phyloP scores from a whole-genome alignment of 2,797 vertebrate genomes.

The Gorsachius magnificus region DNA sequence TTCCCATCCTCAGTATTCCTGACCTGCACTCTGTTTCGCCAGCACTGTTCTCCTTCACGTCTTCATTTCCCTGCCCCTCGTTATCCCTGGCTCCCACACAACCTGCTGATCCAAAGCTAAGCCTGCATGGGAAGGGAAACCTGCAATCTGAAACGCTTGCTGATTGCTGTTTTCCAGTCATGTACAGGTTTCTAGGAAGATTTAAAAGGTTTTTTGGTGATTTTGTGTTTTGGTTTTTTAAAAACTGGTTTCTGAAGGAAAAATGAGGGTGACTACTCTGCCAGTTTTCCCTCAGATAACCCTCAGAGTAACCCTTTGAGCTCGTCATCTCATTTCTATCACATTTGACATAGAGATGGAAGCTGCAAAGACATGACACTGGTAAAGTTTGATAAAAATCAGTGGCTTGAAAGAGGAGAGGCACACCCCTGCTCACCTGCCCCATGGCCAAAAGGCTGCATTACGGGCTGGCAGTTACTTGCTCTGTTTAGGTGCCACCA shows the following conservation, averaged over 20 bases:
- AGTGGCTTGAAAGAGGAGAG: neutral
- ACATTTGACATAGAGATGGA: neutral
- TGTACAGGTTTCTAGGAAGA: neutral
- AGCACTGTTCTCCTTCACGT: rapidly evolving
- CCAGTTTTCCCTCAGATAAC: neutral
- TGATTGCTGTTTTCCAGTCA: neutral
- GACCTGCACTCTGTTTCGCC: neutral
- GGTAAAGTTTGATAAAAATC: neutral
- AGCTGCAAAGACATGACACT: neutral
- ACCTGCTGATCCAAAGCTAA: neutral
- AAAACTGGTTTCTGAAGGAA: neutral
- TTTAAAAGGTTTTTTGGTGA: neutral
- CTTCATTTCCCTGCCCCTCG: neutral
- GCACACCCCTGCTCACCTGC: rapidly evolving
- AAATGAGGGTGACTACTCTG: neutral
- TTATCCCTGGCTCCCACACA: neutral
- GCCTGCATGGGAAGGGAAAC: neutral
- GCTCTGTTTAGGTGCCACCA: neutral
- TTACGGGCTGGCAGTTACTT: neutral
- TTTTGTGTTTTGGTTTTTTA: neutral
- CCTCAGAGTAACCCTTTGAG: neutral
- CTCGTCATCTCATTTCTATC: neutral
- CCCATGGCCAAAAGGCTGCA: neutral
- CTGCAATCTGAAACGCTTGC: neutral
- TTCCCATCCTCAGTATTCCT: neutral